Base-by-base conservation (phyloP, 2,797 vertebrate genomes). In the Remorina albescens region DNA sequence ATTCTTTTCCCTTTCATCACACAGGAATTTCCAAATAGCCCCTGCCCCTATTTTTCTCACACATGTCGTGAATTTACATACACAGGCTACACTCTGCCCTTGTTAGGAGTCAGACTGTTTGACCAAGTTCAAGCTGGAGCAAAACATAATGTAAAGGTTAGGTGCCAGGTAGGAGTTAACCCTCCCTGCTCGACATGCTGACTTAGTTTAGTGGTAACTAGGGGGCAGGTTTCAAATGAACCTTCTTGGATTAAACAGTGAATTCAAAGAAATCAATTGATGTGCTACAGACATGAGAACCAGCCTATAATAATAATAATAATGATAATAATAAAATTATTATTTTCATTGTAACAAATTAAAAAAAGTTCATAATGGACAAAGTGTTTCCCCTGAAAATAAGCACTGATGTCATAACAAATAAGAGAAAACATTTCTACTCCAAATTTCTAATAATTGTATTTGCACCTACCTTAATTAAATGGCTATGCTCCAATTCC, bases 401-500 rank as follows among this genome's bases (percentile, higher is more conserved):
- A 46, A 11, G 32, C 16, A 28, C 8, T 42, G 39, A 54, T 47
- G 3, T 56, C 58, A 69, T 3, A 53, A 37, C 87, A 83, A 89
- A 91, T 85, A 86, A 90, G 8, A 30, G 10, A 23, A 68, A 37
- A 85, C 23, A 60, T 1, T 60, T 1, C 74, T 74, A 88, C 23
- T 92, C 83, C 90, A 87, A 86, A 92, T 88, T 88, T 92, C 88
- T 94, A 91, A 94, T 94, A 93, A 96, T 93, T 92, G 91, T 94
- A 89, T 95, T 93, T 92, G 91, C 90, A 91, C 96, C 95, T 97
- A 98, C 96, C 96, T 98, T 93, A 68, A 81, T 85, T 94, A 66
- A 67, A 76, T 89, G 75, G 67, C 94, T 94, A 94, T 91, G 94
- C 90, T 93, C 82, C 93, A 92, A n/a, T 91, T 96, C 94, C 95